Base-by-base conservation (phyloP, 2,888 invertebrate species). In the Noctua pronuba region DNA sequence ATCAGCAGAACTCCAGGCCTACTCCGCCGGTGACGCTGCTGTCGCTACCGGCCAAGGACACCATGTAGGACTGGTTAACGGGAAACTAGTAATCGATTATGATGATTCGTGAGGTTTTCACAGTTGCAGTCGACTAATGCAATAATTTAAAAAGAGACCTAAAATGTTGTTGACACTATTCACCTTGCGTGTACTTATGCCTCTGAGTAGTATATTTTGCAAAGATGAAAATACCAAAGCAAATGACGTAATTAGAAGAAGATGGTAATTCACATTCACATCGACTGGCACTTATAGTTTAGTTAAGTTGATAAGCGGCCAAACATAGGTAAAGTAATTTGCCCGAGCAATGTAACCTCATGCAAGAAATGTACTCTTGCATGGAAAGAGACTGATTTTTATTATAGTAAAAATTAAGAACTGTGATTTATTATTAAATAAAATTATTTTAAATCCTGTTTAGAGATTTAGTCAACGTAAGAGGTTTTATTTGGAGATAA, bases 11-110 rank as follows among this genome's bases (percentile, higher is more conserved):
- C 24, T 28, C 8, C 58, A 74, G 35, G 11, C 24, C 71, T 38
- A 58, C 75, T 38, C 28, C 60, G 68, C 83, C 71, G 80, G n/a
- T 84, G 80, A 62, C 71, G 82, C 81, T 82, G 81, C 82, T 82
- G 82, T 44, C 80, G 52, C 16, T 73, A 79, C 69, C 79, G 49
- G 77, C 69, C 55, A 31, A n/a, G 10, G 16, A 16, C 10, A 13
- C 13, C 21, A n/a, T 8, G 18, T n/a, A 44, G n/a, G 38, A 67
- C 75, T 28, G 41, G 65, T 38, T 13, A 5, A n/a, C 4, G 58
- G 28, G 16, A 58, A 58, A 58, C 38, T 38, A 38, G 24, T 13
- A 38, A 38, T 13, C 11, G 24, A 38, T n/a, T 1, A 38, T 38
- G 35, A 28, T 13, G 21, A 46, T 49, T n/a, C n/a, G n/a, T n/a